Evolutionary conservation across 2,797 vertebrate species (phyloP).

Genomic region (Merluccius polli): DNA sequence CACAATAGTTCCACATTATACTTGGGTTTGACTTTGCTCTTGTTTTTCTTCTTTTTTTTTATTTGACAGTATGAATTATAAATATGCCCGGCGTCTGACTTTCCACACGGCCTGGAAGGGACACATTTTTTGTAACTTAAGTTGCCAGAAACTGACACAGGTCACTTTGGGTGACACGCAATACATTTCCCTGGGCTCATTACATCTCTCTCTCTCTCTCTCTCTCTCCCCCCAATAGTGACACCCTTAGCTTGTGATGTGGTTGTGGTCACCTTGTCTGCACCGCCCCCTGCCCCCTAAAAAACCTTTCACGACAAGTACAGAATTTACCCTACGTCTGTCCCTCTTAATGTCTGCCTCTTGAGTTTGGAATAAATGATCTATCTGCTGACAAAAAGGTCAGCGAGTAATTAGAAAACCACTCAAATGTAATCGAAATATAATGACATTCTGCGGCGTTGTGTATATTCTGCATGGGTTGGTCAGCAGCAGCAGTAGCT

Average conservation of each 20-base stretch:
- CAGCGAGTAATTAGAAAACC: not conserved
- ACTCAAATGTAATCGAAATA: not conserved
- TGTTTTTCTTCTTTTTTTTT: not conserved
- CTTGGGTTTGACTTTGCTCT: not conserved
- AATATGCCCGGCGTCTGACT: not conserved
- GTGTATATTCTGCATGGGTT: not conserved
- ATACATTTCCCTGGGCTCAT: constrained; percentile 19
- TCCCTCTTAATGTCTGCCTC: not conserved
- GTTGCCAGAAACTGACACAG: constrained; percentile 12
- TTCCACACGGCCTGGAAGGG: constrained; percentile 22
- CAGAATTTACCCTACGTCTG: not conserved
- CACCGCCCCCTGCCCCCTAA: not conserved
- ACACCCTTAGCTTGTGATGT: not conserved
- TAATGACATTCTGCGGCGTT: not conserved
- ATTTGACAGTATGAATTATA: constrained; percentile 2
- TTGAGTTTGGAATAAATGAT: not conserved
- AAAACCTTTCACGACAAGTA: not conserved
- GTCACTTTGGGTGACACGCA: constrained; percentile 40
- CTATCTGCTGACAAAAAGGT: not conserved
- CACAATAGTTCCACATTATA: not conserved
- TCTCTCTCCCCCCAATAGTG: not conserved
- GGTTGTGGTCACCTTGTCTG: not conserved
- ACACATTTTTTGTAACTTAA: not conserved
- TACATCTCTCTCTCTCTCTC: not conserved
- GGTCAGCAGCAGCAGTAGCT: not conserved